phyloP scores from a whole-genome alignment of 2,888 invertebrate species.

The Hetaerina titia region DNA sequence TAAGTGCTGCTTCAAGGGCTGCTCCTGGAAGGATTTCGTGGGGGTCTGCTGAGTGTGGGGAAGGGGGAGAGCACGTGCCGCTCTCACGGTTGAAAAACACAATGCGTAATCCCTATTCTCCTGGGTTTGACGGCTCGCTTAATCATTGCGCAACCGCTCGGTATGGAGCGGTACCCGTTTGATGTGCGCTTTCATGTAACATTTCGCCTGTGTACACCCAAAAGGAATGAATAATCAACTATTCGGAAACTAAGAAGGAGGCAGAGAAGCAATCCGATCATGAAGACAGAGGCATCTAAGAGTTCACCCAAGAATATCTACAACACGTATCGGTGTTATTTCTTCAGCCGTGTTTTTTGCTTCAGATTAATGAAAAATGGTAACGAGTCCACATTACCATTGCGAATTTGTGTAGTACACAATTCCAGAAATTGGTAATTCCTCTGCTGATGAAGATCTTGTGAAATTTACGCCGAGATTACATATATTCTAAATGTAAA shows the following conservation, averaged over 20 bases:
- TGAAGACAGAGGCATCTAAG: neutral
- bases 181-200: neutral
- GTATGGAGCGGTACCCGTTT: neutral
- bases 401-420: neutral
- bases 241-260: neutral
- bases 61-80: neutral
- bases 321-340: neutral
- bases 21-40: conserved; percentile 47
- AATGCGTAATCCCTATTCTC: neutral
- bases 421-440: no score
- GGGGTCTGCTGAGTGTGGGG: neutral
- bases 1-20: neutral
- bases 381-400: neutral
- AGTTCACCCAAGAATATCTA: no score
- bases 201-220: neutral
- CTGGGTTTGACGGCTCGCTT: neutral
- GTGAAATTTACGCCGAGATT: no score
- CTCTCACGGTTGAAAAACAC: neutral
- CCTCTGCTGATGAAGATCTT: no score
- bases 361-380: neutral
- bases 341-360: neutral
- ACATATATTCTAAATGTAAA: no score
- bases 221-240: neutral
- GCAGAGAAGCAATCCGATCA: neutral
- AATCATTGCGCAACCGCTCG: neutral